phyloP scores from a whole-genome alignment of 2,888 invertebrate genomes.

The Gisinianus flammeolus region DNA sequence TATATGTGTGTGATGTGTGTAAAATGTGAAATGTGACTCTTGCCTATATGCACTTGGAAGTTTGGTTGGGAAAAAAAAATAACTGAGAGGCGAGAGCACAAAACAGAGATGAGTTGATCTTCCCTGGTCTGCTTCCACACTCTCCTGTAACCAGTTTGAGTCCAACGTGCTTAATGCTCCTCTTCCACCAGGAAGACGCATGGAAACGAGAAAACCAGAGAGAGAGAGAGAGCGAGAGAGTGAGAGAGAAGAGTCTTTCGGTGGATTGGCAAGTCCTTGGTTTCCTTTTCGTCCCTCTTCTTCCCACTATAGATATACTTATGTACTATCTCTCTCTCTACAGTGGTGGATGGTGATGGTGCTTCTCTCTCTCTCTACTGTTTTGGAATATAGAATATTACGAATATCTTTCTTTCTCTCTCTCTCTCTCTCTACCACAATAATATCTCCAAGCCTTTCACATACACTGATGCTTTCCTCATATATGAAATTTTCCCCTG shows the following conservation, averaged over 20 bases:
- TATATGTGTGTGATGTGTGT: too few relatives aligned
- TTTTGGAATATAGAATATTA: not conserved
- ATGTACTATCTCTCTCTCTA: not conserved
- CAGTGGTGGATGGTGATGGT: too few relatives aligned
- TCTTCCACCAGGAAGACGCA: not conserved
- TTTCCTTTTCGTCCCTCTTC: not conserved
- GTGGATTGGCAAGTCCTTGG: not conserved
- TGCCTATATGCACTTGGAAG: not conserved
- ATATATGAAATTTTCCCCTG: too few relatives aligned
- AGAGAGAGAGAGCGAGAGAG: too few relatives aligned
- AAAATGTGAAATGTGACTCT: not conserved
- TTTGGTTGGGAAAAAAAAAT: not conserved
- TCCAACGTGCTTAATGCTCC: not conserved
- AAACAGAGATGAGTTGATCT: not conserved
- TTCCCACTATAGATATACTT: not conserved
- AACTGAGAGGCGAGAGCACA: not conserved
- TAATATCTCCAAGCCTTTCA: too few relatives aligned
- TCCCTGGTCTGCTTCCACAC: not conserved
- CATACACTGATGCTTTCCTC: too few relatives aligned
- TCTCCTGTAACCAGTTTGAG: not conserved
- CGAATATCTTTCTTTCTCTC: too few relatives aligned
- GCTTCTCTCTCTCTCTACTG: not conserved
- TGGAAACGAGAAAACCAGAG: not conserved
- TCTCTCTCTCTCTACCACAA: too few relatives aligned
- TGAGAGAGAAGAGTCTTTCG: not conserved